Conservation (phyloP, 23 tunicate genomes). For the Ciona savignyi region DNA sequence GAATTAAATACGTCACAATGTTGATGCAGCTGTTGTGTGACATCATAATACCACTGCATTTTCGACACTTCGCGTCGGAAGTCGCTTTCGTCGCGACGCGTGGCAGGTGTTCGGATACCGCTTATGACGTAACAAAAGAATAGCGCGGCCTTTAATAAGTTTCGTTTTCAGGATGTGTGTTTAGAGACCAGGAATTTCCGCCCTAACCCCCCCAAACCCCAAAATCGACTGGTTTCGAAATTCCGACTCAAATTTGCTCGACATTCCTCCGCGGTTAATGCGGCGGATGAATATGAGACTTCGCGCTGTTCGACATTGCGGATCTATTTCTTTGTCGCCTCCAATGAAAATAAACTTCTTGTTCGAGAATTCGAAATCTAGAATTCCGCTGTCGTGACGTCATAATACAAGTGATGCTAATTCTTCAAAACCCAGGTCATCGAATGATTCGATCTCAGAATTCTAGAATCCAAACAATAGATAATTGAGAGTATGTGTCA, state of each 20-base stretch:
- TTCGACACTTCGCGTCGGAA: conserved; percentile 3
- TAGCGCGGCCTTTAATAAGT: background rate
- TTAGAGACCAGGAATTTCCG: conserved; percentile 9
- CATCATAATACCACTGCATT: background rate
- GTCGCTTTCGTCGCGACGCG: conserved; percentile 15
- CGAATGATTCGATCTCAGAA: too few relatives aligned
- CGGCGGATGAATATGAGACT: too few relatives aligned
- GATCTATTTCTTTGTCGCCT: too few relatives aligned
- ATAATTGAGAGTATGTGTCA: background rate
- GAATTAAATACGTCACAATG: background rate
- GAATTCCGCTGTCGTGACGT: background rate
- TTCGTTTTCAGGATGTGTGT: conserved; percentile 9
- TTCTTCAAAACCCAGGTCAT: background rate
- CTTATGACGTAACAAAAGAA: background rate
- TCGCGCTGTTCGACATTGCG: too few relatives aligned
- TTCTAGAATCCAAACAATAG: background rate
- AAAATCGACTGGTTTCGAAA: background rate
- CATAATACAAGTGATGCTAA: background rate
- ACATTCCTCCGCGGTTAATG: background rate
- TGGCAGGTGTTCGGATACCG: conserved; percentile 8
- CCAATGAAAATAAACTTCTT: too few relatives aligned
- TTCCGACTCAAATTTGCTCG: background rate
- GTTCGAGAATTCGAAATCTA: background rate
- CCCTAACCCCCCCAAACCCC: background rate
- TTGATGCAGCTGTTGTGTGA: background rate